Evolutionary conservation across 2,113 vertebrate species (phyloP).

Genomic region (Rhizomys pruinosus): DNA sequence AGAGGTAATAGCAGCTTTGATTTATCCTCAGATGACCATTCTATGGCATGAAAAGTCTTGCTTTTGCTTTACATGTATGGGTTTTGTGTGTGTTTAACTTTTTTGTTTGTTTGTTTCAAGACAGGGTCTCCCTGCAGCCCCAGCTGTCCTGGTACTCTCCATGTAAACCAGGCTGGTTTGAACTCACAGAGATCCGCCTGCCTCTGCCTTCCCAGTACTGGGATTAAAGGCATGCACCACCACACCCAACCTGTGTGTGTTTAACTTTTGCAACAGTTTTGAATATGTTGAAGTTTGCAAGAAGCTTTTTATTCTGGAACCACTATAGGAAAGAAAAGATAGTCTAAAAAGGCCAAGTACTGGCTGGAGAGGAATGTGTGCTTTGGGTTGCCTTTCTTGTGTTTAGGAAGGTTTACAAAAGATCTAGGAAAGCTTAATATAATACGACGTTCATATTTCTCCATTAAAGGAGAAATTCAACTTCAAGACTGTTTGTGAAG

Average conservation of each 20-base stretch:
- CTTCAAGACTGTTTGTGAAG: neutral
- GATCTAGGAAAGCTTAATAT: neutral
- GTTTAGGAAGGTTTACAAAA: neutral
- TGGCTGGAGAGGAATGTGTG: neutral
- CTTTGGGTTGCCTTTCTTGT: neutral
- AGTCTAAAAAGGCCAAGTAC: neutral
- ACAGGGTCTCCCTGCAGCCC: too few species aligned
- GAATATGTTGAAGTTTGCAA: neutral
- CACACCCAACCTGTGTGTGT: too few species aligned
- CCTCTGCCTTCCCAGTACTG: too few species aligned
- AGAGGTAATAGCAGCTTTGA: slow-evolving; percentile 90
- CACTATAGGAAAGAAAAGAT: neutral
- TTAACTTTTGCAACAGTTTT: neutral
- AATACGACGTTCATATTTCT: neutral
- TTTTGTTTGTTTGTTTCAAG: too few species aligned
- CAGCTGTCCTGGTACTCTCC: too few species aligned
- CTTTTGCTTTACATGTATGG: neutral
- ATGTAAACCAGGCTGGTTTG: too few species aligned
- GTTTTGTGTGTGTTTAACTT: neutral
- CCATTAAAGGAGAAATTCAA: neutral
- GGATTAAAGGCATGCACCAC: too few species aligned
- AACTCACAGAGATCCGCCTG: too few species aligned
- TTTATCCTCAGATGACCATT: neutral
- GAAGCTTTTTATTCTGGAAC: neutral
- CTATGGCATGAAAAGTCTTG: neutral